Evolutionary conservation across 2,113 vertebrate genomes (phyloP), one percentile per base, ranked within the genome.

Genomic region (Bufo bufo): DNA sequence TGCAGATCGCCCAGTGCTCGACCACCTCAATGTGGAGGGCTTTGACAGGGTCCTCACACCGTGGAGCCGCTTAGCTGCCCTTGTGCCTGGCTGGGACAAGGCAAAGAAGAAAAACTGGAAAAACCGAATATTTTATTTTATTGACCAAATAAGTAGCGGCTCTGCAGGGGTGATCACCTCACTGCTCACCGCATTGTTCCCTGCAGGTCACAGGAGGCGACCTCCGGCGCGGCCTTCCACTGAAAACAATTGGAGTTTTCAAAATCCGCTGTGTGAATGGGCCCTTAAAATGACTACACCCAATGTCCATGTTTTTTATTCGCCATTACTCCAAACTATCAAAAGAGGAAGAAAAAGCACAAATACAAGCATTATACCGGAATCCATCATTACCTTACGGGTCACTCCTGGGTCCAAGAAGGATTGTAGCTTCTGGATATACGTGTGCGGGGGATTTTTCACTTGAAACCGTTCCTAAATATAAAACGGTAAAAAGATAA

Each of bases 361-460:
- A 61, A 19, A 3, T 58, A 0, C 8, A 69, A 75, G 20, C 4
- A 54, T 58, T 49, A 50, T 19, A 17, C 45, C 19, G 72, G 13
- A 82, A 20, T 45, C 45, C 20, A 2, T 3, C 59, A 92, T 93
- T 89, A 98, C 98, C 97, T 99, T 99, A 75, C 97, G 95, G 4
- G 98, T 98, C 87, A 98, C 97, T 0, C 94, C 95, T 0, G 97
- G 97, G 91, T 98, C 97, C 92, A 99, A 91, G 94, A 97, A 98
- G 88, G 97, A 96, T 89, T 96, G 95, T 75, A 99, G 95, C 92
- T 99, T 98, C 93, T 97, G 97, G 92, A 99, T 99, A 82, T 99
- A 99, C 23, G 98, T 96, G 45, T 99, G 97, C 49, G 98, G 98
- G 1, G 98, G 97, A 90, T 98, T 99, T 92, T 99, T 99, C 92